phyloP scores from a whole-genome alignment of 2,888 invertebrate genomes.

The Scotopteryx bipunctaria region DNA sequence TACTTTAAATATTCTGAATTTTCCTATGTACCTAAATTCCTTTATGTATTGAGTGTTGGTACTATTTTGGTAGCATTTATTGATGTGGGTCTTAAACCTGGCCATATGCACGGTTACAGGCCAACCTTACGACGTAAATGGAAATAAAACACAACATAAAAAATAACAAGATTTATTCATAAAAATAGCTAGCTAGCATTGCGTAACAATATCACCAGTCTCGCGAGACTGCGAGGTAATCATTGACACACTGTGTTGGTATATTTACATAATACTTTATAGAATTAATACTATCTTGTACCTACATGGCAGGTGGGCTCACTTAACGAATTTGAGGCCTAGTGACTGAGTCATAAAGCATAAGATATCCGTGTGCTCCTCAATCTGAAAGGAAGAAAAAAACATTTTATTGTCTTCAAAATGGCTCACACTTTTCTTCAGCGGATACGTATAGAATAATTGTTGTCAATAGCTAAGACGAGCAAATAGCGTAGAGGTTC shows the following conservation, averaged over 20 bases:
- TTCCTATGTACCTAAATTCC: too few relatives aligned
- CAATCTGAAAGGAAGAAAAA: conserved; percentile 91
- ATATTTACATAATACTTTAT: conserved; percentile 73
- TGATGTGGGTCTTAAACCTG: too few relatives aligned
- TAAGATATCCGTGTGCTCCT: conserved; percentile 95
- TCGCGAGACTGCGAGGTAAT: conserved; percentile 69
- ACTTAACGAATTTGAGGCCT: conserved; percentile 83
- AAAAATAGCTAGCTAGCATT: conserved; percentile 69
- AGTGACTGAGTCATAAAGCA: conserved; percentile 91
- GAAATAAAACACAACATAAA: conserved; percentile 42
- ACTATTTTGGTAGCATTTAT: too few relatives aligned
- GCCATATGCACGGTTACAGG: too few relatives aligned
- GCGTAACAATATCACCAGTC: conserved; percentile 77
- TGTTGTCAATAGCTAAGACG: too few relatives aligned
- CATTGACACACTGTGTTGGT: conserved; percentile 64
- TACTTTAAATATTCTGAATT: too few relatives aligned
- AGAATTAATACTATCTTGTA: conserved; percentile 51
- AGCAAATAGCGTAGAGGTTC: too few relatives aligned
- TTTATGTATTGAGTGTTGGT: too few relatives aligned
- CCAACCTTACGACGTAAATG: too few relatives aligned
- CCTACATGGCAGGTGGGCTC: conserved; percentile 51
- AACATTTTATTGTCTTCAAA: too few relatives aligned
- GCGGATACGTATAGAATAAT: too few relatives aligned
- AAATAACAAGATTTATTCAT: conserved; percentile 77
- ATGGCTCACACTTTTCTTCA: too few relatives aligned